Base-by-base conservation (phyloP, 2,888 invertebrate genomes). In the Eilema griseolum region DNA sequence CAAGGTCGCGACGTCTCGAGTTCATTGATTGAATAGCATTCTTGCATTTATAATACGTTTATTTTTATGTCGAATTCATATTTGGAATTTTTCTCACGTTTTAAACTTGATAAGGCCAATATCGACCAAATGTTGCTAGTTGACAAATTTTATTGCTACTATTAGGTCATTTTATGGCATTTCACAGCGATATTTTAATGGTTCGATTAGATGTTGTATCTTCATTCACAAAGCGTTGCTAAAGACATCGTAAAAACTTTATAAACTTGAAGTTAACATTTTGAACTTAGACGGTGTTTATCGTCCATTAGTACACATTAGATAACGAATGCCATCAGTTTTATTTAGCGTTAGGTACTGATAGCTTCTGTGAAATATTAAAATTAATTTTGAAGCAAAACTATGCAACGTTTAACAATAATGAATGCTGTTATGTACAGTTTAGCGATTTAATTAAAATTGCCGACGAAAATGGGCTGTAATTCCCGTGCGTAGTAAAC, bases 1-100 rank as follows among this genome's bases (percentile, higher is more conserved):
- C 91, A 93, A 93, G 93, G 93, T 84, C 90, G 89, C 78, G 74
- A 75, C 81, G 86, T 81, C 86, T 83, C 87, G 80, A 83, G 89
- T 89, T 90, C 89, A 88, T 84, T 89, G 88, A 88, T 84, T 89
- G 88, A 88, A 86, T 87, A 81, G 81, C 81, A 81, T 84, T 82
- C 82, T 75, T 85, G 82, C 83, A 86, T 85, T 81, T 75, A 78
- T 75, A 82, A 81, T 74, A 74, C 76, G 67, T 71, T 66, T 77
- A 69, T 77, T 78, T 83, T 81, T 77, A 75, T 76, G 80, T 80
- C 76, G 70, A 37, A 76, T 74, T 75, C 69, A 59, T 61, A 79
- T 80, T 77, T 72, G 62, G 23, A 62, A 64, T 67, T 67, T 63
- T 66, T 33, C 61, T 74, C 70, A 41, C 23, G 46, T 66, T 74